These are phyloP conservation scores for Synanceia verrucosa DNA, from an alignment of 2,797 vertebrate species.

Conservation along the genomic window DNA sequence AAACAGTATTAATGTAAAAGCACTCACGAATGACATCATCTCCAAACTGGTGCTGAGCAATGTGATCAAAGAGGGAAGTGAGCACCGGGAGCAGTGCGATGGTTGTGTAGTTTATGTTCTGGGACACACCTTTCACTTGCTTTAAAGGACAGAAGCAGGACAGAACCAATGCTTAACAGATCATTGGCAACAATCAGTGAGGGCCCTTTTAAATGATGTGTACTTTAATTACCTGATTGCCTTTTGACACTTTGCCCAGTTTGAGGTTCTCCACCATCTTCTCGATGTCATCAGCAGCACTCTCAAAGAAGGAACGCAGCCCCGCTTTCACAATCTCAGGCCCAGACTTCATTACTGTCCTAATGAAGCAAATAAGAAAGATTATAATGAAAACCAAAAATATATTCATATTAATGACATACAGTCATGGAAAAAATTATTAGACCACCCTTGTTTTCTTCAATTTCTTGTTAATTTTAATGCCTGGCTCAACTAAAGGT, in stretches of 20 bases:
- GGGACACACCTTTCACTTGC: conserved; percentile 93
- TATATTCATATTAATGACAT: not conserved
- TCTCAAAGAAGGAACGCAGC: conserved; percentile 93
- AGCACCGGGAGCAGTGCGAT: conserved; percentile 92
- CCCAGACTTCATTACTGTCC: conserved; percentile 97
- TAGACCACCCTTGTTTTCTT: no score
- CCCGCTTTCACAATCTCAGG: conserved; percentile 96
- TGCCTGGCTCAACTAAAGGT: no score
- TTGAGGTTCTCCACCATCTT: conserved; percentile 96
- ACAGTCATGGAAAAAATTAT: no score
- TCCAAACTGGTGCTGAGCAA: conserved; percentile 94
- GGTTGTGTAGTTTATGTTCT: conserved; percentile 95
- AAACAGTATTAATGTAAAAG: not conserved
- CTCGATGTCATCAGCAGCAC: conserved; percentile 94
- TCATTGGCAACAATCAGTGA: not conserved
- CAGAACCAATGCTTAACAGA: not conserved
- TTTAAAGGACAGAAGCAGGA: conserved; percentile 39
- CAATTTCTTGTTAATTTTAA: no score
- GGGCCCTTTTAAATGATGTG: not conserved
- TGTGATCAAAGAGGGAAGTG: conserved; percentile 93
- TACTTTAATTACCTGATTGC: conserved; percentile 83
- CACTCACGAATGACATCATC: conserved; percentile 93
- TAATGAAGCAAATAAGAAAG: conserved; percentile 48
- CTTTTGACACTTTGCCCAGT: conserved; percentile 92
- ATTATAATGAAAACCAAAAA: not conserved